phyloP scores from a whole-genome alignment of 2,888 invertebrate genomes.

The Pterostichus madidus region DNA sequence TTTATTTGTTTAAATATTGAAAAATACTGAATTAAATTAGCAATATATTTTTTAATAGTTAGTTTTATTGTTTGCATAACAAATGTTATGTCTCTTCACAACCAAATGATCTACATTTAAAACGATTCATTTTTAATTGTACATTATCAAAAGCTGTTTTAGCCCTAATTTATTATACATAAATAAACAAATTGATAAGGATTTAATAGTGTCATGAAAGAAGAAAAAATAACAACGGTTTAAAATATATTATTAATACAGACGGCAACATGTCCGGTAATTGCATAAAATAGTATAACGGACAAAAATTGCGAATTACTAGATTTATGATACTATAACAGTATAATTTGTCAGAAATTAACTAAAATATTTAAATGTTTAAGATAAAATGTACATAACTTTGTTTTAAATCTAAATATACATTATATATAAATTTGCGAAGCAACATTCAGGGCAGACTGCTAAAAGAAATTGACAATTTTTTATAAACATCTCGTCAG shows the following conservation, averaged over 20 bases:
- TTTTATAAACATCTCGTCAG: conserved; percentile 25
- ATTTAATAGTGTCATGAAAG: not conserved
- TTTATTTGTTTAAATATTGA: not conserved
- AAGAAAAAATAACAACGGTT: conserved; percentile 10
- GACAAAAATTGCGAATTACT: conserved; percentile 15
- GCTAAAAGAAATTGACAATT: conserved; percentile 42
- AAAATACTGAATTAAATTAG: not conserved
- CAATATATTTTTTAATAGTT: conserved; percentile 11
- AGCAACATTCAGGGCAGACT: conserved; percentile 59
- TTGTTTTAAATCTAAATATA: conserved; percentile 29
- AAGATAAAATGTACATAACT: conserved; percentile 42
- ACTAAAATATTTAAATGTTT: conserved; percentile 15
- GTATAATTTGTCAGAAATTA: conserved; percentile 5
- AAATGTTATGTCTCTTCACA: conserved; percentile 58
- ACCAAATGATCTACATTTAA: conserved; percentile 62
- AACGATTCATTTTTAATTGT: conserved; percentile 38
- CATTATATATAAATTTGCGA: conserved; percentile 49
- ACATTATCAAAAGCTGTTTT: conserved; percentile 38
- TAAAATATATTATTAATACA: conserved; percentile 3
- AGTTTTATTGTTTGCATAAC: conserved; percentile 52
- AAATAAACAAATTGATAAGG: not conserved
- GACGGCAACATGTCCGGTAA: not conserved
- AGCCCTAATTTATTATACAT: conserved; percentile 16
- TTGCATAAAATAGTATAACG: conserved; percentile 12
- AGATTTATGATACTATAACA: not conserved